Evolutionary conservation across 2,113 vertebrate species (phyloP).

Genomic region (Leuciscus idus): DNA sequence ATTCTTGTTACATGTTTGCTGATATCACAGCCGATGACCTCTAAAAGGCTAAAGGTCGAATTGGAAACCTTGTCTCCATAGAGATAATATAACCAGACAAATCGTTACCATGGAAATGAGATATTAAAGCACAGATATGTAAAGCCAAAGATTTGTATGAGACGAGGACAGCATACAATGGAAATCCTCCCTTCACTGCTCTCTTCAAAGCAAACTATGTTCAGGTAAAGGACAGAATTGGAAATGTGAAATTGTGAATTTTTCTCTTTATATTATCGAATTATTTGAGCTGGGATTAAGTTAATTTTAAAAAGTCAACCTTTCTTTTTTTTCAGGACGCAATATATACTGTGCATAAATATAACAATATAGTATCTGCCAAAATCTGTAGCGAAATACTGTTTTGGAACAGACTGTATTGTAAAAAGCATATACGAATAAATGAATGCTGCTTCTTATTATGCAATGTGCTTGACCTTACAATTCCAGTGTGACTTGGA

Average conservation of each 20-base stretch:
- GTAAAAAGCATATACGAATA: neutral
- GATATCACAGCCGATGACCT: constrained; percentile 12
- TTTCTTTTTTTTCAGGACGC: neutral
- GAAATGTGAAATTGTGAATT: neutral
- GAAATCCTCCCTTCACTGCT: neutral
- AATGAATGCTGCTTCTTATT: neutral
- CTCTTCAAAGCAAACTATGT: neutral
- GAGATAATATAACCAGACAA: constrained; percentile 17
- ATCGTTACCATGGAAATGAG: constrained; percentile 28
- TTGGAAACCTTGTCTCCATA: constrained; percentile 31
- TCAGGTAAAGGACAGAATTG: neutral
- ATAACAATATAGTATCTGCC: neutral
- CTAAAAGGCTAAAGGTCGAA: constrained; percentile 37
- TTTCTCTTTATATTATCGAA: neutral
- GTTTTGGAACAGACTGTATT: neutral
- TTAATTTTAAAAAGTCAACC: neutral
- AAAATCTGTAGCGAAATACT: neutral
- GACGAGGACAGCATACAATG: constrained; percentile 11
- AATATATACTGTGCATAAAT: neutral
- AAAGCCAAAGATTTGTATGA: constrained; percentile 37
- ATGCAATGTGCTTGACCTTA: neutral
- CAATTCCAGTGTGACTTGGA: neutral
- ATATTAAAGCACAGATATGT: constrained; percentile 41
- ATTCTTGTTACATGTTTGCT: neutral
- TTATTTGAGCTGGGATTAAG: neutral